These are phyloP conservation scores for Austrofundulus limnaeus DNA, from an alignment of 2,113 vertebrate species.

Conservation along the genomic window DNA sequence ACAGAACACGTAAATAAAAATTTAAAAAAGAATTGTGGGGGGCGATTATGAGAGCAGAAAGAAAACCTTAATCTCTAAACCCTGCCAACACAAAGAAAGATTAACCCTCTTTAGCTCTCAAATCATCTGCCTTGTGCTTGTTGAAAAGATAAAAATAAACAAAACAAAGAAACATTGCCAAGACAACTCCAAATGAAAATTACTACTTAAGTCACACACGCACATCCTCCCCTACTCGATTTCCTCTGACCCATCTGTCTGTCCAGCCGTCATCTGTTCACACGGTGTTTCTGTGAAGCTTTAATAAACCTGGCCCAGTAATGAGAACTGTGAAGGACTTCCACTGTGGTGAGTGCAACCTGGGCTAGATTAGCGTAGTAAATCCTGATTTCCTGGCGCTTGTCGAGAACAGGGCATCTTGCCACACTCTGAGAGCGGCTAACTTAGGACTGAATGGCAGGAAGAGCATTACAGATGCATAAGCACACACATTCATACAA, in stretches of 20 bases:
- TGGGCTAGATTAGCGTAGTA: constrained; percentile 41
- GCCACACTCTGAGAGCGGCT: constrained; percentile 14
- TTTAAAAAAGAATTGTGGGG: neutral
- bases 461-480: constrained; percentile 36
- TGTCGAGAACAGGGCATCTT: constrained; percentile 23
- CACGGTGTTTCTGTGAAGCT: constrained; percentile 19
- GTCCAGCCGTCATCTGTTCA: constrained; percentile 32
- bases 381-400: constrained; percentile 27
- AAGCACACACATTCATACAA: neutral
- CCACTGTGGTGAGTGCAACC: neutral
- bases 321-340: neutral
- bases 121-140: constrained; percentile 16
- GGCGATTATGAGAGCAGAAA: neutral
- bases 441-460: constrained; percentile 4
- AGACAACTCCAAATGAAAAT: constrained; percentile 20
- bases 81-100: constrained; percentile 27
- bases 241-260: constrained; percentile 43
- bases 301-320: neutral
- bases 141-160: constrained; percentile 29
- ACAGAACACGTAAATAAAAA: constrained; percentile 2
- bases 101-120: constrained; percentile 32
- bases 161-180: constrained; percentile 15
- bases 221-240: neutral
- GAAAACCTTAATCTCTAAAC: constrained; percentile 29
- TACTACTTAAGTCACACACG: neutral